Base-by-base conservation (phyloP, 2,113 vertebrate genomes). In the Alouatta palliata region DNA sequence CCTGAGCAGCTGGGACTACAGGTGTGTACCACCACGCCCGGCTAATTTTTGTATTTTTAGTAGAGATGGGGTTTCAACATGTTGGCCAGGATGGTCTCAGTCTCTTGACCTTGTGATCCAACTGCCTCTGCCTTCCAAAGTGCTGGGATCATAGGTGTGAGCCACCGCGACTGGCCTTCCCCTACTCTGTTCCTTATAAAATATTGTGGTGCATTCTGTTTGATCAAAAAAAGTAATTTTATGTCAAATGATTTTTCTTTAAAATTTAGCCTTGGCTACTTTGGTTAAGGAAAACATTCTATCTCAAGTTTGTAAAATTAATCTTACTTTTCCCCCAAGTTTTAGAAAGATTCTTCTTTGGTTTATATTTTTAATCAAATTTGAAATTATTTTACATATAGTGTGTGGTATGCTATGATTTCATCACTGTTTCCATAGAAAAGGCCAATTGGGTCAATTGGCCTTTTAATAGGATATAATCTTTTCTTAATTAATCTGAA, bases 401-500 rank as follows among this genome's bases (percentile, higher is more conserved):
- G 43, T 23, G 9, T 61, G n/a, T 43, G 27, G 9, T 47, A 84
- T 93, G 43, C 12, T 66, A 37, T 75, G 54, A 61, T 85, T 66
- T 85, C 19, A 66, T 49, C 40, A 52, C 52, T 76, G 37, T 77
- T 93, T 75, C 27, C n/a, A 35, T 19, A 86, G 35, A 64, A 85
- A 91, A 77, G 49, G 25, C 3, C 71, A 77, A 43, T n/a, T 40
- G 43, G 17, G 43, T 21, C 35, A 32, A 30, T 76, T 43, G 40
- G 40, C 70, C 56, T 73, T 76, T 92, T 32, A 76, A 85, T 40
- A 43, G 35, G 52, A 43, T 52, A 81, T 56, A 81, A n/a, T 52
- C 25, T 77, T 85, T 85, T 64, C 70, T 92, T 76, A 84, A 32
- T 83, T 92, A 75, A 49, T 75, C 75, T 32, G 43, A 76, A 85